These are phyloP conservation scores for Microtus pennsylvanicus DNA, from an alignment of 2,113 vertebrate species.

Conservation along the genomic window DNA sequence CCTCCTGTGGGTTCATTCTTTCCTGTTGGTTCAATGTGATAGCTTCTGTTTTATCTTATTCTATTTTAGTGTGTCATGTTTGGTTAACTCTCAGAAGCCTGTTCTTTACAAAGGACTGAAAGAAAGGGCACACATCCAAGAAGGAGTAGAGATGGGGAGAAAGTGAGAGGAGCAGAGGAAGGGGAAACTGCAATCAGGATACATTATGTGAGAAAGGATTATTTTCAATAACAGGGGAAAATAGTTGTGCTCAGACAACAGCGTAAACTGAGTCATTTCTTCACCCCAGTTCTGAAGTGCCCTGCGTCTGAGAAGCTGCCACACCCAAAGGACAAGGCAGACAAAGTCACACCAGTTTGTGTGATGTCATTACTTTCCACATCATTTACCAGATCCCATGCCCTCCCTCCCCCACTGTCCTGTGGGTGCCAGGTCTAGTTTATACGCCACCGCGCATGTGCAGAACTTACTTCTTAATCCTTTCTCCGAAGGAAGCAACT, in stretches of 20 bases:
- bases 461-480: conserved; percentile 95
- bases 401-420: neutral
- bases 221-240: neutral
- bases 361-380: rapidly evolving
- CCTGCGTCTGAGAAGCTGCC: neutral
- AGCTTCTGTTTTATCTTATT: neutral
- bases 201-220: neutral
- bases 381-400: neutral
- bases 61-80: neutral
- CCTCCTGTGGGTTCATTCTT: neutral
- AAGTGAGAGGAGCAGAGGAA: neutral
- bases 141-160: too few relatives aligned
- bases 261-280: neutral
- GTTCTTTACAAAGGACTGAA: neutral
- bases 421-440: neutral
- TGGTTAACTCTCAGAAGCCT: neutral
- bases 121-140: neutral
- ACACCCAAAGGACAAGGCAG: neutral
- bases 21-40: neutral
- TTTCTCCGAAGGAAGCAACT: conserved; percentile 94
- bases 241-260: neutral
- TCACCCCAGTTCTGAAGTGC: neutral
- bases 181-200: neutral
- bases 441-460: neutral
- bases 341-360: neutral